Evolutionary conservation across 64 coral and sea anemone genomes (phyloP).

Genomic region (Stichodactyla mertensii): DNA sequence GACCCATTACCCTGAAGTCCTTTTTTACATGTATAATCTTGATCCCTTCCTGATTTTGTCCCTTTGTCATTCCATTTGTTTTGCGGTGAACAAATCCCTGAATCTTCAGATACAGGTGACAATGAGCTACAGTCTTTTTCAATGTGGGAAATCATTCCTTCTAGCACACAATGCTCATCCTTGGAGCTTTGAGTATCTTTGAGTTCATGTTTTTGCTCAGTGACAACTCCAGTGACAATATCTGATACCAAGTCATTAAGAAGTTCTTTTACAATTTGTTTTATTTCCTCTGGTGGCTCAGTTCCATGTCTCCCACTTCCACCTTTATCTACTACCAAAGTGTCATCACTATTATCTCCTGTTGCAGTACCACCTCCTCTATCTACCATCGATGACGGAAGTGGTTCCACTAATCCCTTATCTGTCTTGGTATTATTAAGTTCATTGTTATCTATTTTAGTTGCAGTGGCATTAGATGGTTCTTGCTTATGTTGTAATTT

Average conservation of each 20-base stretch:
- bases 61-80: not conserved
- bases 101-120: slow-evolving; percentile 74
- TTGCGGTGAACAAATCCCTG: slow-evolving; percentile 40
- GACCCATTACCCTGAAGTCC: not conserved
- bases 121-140: slow-evolving; percentile 4
- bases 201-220: slow-evolving; percentile 24
- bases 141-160: not conserved
- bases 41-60: not conserved
- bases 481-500: not conserved
- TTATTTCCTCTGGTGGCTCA: slow-evolving; percentile 33
- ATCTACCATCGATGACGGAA: not conserved
- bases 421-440: slow-evolving; percentile 10
- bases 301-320: not conserved
- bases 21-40: not conserved
- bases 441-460: slow-evolving; percentile 1
- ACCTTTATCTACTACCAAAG: not conserved
- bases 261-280: slow-evolving; percentile 40
- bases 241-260: slow-evolving; percentile 52
- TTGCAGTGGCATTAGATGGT: not conserved
- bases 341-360: not conserved
- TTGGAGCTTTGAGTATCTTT: not conserved
- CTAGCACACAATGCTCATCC: slow-evolving; percentile 22
- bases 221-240: slow-evolving; percentile 3
- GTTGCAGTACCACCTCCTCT: not conserved
- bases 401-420: slow-evolving; percentile 1